Percentiles rank a stretch among this genome's conserved stretches.
phyloP scores from a whole-genome alignment of 2,797 vertebrate genomes.

The Ataeniobius toweri region DNA sequence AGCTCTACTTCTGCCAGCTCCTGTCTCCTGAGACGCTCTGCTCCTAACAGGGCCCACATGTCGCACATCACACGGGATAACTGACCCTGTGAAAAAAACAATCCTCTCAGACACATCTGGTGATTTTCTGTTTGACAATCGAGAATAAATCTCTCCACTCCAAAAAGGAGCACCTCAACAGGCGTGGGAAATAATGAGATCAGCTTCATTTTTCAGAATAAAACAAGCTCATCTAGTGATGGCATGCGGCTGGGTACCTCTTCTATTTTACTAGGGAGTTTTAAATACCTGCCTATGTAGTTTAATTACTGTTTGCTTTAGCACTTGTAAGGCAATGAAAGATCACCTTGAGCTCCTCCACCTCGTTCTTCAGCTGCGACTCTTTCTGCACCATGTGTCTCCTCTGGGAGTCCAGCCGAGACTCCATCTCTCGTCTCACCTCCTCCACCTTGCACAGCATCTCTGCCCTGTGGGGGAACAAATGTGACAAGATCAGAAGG shows the following conservation, averaged over 20 bases:
- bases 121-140: background rate
- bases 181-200: background rate
- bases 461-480: constrained; percentile 80
- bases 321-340: background rate
- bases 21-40: constrained; percentile 85
- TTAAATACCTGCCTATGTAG: background rate
- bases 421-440: constrained; percentile 90
- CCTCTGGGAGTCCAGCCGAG: constrained; percentile 90
- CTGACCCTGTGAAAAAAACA: constrained; percentile 79
- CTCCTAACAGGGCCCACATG: constrained; percentile 82
- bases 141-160: background rate
- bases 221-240: background rate
- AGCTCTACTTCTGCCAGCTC: constrained; percentile 87
- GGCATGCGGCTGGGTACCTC: no score
- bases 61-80: constrained; percentile 87
- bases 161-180: background rate
- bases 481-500: background rate
- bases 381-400: constrained; percentile 94
- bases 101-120: background rate
- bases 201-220: no score
- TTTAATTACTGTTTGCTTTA: background rate
- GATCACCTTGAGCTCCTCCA: constrained; percentile 90
- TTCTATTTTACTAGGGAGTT: background rate
- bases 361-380: constrained; percentile 86
- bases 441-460: constrained; percentile 90